Evolutionary conservation across 2,888 invertebrate species (phyloP).

Genomic region (Chrysolina oricalcia): DNA sequence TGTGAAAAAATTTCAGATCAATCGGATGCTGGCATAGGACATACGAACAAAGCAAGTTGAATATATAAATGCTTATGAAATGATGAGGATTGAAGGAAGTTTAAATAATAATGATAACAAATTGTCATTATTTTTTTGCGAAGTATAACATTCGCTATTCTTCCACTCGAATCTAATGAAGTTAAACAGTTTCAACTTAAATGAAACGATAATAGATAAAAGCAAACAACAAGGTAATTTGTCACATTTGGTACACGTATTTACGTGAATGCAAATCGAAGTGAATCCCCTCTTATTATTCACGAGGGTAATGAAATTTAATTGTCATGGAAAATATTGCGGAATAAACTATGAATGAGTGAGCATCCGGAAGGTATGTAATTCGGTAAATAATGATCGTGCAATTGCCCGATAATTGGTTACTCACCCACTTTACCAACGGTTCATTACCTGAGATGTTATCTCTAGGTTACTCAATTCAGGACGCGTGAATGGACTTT

Average conservation of each 20-base stretch:
- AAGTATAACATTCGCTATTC: too few relatives aligned
- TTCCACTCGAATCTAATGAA: too few relatives aligned
- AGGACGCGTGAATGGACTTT: neutral
- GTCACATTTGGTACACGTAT: neutral
- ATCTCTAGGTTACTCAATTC: neutral
- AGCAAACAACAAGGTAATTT: neutral
- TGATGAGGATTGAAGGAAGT: too few relatives aligned
- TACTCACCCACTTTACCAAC: neutral
- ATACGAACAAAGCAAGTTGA: too few relatives aligned
- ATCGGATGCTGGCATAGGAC: too few relatives aligned
- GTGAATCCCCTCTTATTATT: slow-evolving; percentile 2
- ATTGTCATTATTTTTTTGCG: too few relatives aligned
- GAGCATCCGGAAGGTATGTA: slow-evolving; percentile 12
- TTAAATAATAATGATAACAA: too few relatives aligned
- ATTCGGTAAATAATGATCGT: neutral
- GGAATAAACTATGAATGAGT: slow-evolving; percentile 4
- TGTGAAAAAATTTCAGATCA: too few relatives aligned
- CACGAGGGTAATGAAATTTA: slow-evolving; percentile 2
- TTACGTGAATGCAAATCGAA: neutral
- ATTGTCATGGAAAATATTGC: slow-evolving; percentile 1
- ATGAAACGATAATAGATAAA: neutral
- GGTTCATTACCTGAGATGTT: slow-evolving; percentile 9
- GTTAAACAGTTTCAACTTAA: neutral
- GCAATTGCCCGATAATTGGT: neutral
- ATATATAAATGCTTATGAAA: too few relatives aligned